phyloP scores from a whole-genome alignment of 2,113 vertebrate genomes.

The Kryptolebias marmoratus region DNA sequence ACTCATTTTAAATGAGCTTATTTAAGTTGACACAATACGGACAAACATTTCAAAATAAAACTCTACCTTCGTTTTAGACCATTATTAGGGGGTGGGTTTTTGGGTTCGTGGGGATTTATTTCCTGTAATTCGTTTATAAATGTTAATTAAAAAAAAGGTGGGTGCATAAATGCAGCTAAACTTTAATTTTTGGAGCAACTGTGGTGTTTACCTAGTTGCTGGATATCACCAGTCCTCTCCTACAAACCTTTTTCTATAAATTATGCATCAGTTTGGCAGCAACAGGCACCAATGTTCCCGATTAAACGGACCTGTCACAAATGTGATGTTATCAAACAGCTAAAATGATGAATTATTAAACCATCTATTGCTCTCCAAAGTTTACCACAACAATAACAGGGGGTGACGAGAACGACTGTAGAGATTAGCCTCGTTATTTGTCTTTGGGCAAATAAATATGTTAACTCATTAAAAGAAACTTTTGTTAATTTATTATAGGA shows the following conservation, averaged over 20 bases:
- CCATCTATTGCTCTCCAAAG: conserved; percentile 29
- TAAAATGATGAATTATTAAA: conserved; percentile 70
- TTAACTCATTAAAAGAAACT: conserved; percentile 78
- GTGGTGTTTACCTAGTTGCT: conserved; percentile 60
- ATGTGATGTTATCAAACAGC: conserved; percentile 71
- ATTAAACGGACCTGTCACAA: conserved; percentile 78
- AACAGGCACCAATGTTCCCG: conserved; percentile 64
- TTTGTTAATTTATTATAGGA: conserved; percentile 84
- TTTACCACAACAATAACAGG: conserved; percentile 33
- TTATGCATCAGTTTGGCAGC: conserved; percentile 72
- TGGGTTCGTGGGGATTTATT: conserved; percentile 1
- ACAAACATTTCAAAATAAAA: conserved; percentile 2
- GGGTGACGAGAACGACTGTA: conserved; percentile 31
- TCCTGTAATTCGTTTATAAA: too few relatives aligned
- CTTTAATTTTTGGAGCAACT: conserved; percentile 33
- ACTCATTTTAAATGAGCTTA: too few relatives aligned
- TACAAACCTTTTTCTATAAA: conserved; percentile 70
- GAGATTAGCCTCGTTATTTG: conserved; percentile 26
- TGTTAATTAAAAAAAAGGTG: too few relatives aligned
- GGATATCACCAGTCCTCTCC: conserved; percentile 62
- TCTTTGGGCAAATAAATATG: conserved; percentile 31
- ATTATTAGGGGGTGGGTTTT: conserved; percentile 20
- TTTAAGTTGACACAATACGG: too few relatives aligned
- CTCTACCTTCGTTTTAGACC: conserved; percentile 27
- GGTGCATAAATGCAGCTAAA: conserved; percentile 21